A percentile compares a stretch with the other conserved stretches of the same genome.
phyloP scores from a whole-genome alignment of 1,140 invertebrate species.

The Nylanderia fulva region DNA sequence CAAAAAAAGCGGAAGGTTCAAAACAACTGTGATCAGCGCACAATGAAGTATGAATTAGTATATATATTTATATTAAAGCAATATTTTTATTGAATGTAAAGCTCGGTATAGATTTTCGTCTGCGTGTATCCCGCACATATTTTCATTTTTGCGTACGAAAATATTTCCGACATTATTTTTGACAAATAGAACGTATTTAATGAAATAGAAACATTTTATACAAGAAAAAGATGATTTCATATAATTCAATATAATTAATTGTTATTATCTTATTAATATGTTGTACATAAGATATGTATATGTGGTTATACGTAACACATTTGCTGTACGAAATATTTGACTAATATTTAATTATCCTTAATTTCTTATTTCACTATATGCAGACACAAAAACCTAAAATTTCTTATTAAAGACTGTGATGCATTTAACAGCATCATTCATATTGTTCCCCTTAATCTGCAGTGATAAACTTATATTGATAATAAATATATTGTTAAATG shows the following conservation, averaged over 20 bases:
- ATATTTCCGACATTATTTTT: conserved; percentile 25
- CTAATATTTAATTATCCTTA: conserved; percentile 11
- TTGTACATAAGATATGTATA: conserved; percentile 24
- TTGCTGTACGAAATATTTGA: background rate
- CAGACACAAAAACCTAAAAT: background rate
- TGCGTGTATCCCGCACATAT: conserved; percentile 7
- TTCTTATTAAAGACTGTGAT: conserved; percentile 38
- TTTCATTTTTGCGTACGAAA: conserved; percentile 21
- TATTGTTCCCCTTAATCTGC: conserved; percentile 14
- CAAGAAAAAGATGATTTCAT: conserved; percentile 3
- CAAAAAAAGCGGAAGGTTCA: conserved; percentile 83
- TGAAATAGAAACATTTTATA: conserved; percentile 8
- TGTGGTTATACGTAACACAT: conserved; percentile 14
- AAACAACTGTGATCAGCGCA: conserved; percentile 81
- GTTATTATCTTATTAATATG: background rate
- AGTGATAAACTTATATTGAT: background rate
- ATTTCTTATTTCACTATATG: background rate
- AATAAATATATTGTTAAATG: conserved; percentile 2
- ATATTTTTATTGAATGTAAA: conserved; percentile 59
- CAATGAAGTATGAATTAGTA: conserved; percentile 68
- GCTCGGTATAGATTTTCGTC: conserved; percentile 36
- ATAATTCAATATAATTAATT: conserved; percentile 17
- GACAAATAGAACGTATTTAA: background rate
- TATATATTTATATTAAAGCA: conserved; percentile 62
- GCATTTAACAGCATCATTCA: conserved; percentile 56